Conservation (phyloP, 1,140 invertebrate genomes). For the Panulirus ornatus region DNA sequence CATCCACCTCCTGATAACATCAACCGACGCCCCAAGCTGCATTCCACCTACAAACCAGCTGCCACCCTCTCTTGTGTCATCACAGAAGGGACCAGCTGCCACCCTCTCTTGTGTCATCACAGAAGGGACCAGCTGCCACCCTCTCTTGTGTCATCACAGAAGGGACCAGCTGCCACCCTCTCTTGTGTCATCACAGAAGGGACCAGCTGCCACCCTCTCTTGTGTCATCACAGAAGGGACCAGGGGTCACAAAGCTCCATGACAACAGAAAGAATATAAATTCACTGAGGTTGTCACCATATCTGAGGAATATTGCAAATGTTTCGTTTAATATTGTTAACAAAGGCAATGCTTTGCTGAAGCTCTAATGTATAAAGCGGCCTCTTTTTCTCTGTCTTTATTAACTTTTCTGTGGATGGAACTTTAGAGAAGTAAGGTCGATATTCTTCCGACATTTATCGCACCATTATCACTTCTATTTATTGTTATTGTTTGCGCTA, state of each 20-base stretch:
- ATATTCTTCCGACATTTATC: not conserved
- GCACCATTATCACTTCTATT: not conserved
- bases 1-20: not conserved
- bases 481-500: slow-evolving; percentile 36
- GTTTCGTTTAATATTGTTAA: no score
- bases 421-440: no score
- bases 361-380: no score
- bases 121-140: not conserved
- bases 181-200: not conserved
- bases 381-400: not conserved
- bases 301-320: no score
- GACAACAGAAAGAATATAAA: no score
- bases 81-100: not conserved
- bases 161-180: no score
- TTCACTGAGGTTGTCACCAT: no score
- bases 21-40: slow-evolving; percentile 1
- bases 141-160: not conserved
- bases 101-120: not conserved
- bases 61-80: not conserved
- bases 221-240: not conserved
- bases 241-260: not conserved
- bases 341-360: no score
- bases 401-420: not conserved
- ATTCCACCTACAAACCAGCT: not conserved
- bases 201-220: not conserved